Evolutionary conservation across 2,113 vertebrate genomes (phyloP).

Genomic region (Oreochromis tanganicae): DNA sequence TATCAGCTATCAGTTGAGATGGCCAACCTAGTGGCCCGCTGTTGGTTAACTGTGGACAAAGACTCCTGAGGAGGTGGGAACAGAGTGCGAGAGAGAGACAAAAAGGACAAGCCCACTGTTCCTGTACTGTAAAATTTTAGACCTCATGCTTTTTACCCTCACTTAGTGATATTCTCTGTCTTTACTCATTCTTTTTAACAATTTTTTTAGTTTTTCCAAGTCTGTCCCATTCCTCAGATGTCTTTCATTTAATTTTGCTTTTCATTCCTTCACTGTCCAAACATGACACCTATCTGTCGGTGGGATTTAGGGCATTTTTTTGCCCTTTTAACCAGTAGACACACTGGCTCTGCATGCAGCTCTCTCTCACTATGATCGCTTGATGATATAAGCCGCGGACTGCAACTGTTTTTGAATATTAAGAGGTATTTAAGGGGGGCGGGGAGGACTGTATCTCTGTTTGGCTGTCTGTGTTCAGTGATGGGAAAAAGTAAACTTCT

Average conservation of each 20-base stretch:
- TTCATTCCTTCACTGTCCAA: conserved; percentile 16
- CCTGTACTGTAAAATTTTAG: conserved; percentile 69
- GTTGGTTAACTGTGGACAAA: conserved; percentile 61
- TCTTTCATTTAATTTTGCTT: not conserved
- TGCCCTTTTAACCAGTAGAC: conserved; percentile 27
- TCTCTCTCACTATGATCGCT: conserved; percentile 56
- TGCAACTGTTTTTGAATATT: conserved; percentile 55
- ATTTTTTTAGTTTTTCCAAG: not conserved
- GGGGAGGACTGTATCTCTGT: conserved; percentile 32
- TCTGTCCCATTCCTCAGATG: conserved; percentile 16
- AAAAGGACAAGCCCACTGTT: conserved; percentile 64
- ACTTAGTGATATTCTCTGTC: conserved; percentile 13
- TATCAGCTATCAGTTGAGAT: conserved; percentile 12
- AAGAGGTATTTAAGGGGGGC: conserved; percentile 10
- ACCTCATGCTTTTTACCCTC: conserved; percentile 51
- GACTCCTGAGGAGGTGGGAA: conserved; percentile 66
- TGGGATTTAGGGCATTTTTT: conserved; percentile 16
- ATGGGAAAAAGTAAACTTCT: conserved; percentile 61
- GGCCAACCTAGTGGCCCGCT: conserved; percentile 50
- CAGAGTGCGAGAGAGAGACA: conserved; percentile 36
- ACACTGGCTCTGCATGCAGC: conserved; percentile 53
- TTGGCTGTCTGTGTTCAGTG: conserved; percentile 50
- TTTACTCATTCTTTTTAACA: conserved; percentile 3
- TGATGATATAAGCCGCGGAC: conserved; percentile 59
- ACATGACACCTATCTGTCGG: conserved; percentile 20